These are phyloP conservation scores for Diplodus puntazzo DNA, from an alignment of 2,797 vertebrate genomes.

Conservation along the genomic window DNA sequence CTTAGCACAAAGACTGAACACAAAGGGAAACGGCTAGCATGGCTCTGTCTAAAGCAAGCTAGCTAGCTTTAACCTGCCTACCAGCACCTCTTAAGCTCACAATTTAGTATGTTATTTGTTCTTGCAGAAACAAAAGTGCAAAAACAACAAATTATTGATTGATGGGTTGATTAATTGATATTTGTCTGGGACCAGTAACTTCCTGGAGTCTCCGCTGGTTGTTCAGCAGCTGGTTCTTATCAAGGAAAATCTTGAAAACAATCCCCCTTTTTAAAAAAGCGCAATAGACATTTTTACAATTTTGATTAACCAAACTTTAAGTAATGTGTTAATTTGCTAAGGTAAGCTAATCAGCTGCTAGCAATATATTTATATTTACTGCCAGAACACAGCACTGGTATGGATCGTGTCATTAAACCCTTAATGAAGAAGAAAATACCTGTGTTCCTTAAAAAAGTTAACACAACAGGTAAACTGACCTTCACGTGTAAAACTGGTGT, in stretches of 20 bases:
- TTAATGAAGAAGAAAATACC: background rate
- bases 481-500: conserved; percentile 1
- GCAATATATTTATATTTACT: background rate
- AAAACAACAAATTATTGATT: background rate
- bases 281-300: background rate
- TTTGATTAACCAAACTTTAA: background rate
- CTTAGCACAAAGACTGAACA: background rate
- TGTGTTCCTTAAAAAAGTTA: background rate
- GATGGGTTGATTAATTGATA: background rate
- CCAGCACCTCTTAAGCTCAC: background rate
- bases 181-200: background rate
- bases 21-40: background rate
- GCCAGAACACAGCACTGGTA: background rate
- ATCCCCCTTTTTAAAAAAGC: background rate
- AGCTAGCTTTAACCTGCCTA: background rate
- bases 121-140: background rate
- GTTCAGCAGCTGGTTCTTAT: background rate
- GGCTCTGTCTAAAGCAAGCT: background rate
- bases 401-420: background rate
- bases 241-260: background rate
- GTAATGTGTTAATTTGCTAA: background rate
- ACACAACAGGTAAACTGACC: background rate
- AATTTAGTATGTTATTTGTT: background rate
- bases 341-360: background rate
- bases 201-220: background rate